Percentiles rank a stretch among this genome's conserved stretches.
These are phyloP conservation scores for Microtus pennsylvanicus DNA, from an alignment of 2,113 vertebrate genomes.

Conservation along the genomic window DNA sequence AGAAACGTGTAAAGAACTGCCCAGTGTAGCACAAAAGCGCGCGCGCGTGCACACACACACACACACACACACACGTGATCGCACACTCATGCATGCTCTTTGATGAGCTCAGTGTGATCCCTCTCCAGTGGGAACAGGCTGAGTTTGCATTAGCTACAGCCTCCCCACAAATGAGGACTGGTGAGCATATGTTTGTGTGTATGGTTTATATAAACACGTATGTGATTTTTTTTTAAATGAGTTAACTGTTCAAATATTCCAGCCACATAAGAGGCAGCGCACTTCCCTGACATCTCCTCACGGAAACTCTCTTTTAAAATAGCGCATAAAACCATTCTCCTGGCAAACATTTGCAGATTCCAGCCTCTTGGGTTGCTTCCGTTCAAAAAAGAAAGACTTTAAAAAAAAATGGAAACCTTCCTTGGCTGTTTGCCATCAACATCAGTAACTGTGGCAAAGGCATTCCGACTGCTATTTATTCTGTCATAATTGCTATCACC, in stretches of 20 bases:
- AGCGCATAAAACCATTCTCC: conserved; percentile 40
- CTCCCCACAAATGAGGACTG: conserved; percentile 76
- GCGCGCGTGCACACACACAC: no score
- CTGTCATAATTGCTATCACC: conserved; percentile 85
- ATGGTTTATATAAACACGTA: conserved; percentile 82
- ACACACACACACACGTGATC: neutral
- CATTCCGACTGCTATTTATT: conserved; percentile 84
- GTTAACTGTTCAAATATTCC: conserved; percentile 85
- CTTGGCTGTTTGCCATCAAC: conserved; percentile 80
- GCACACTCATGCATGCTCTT: conserved; percentile 72
- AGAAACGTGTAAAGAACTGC: conserved; percentile 84
- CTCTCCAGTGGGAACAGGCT: conserved; percentile 1
- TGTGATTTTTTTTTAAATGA: conserved; percentile 84
- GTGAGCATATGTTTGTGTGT: conserved; percentile 67
- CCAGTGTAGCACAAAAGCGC: conserved; percentile 75
- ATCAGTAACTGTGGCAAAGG: conserved; percentile 78
- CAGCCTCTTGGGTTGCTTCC: conserved; percentile 59
- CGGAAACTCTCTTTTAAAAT: conserved; percentile 85
- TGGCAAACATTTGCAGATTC: conserved; percentile 75
- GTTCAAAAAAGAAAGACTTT: neutral
- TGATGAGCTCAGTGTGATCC: conserved; percentile 75
- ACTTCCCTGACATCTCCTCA: conserved; percentile 84
- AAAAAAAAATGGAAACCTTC: neutral
- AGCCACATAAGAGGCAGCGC: conserved; percentile 84
- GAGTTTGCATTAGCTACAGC: conserved; percentile 55